Evolutionary conservation across 2,797 vertebrate species (phyloP).

Genomic region (Onychomys torridus): DNA sequence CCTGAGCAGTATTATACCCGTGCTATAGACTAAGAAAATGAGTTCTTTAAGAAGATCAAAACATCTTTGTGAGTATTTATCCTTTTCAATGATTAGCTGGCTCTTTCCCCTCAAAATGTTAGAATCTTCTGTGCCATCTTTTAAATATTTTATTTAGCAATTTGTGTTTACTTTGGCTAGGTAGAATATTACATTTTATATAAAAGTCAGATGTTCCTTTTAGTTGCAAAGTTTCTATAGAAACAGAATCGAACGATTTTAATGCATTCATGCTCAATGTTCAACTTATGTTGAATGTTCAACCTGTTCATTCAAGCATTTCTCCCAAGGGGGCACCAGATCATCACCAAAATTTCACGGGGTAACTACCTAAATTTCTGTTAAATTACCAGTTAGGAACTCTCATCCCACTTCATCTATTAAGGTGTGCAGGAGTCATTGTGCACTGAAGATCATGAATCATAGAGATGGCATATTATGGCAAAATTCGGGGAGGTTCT

Average conservation of each 20-base stretch:
- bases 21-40: background rate
- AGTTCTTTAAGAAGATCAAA: background rate
- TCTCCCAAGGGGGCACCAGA: conserved; percentile 87
- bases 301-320: conserved; percentile 62
- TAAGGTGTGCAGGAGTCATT: background rate
- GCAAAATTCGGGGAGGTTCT: background rate
- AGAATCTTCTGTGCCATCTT: background rate
- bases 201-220: background rate
- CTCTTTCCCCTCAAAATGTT: background rate
- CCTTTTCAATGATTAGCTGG: background rate
- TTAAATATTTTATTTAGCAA: background rate
- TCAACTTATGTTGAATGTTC: background rate
- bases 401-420: conserved; percentile 26
- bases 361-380: conserved; percentile 66
- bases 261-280: background rate
- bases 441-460: background rate
- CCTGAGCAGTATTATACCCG: background rate
- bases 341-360: conserved; percentile 15
- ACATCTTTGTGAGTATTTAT: background rate
- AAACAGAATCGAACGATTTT: conserved; percentile 18
- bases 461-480: background rate
- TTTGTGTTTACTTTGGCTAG: background rate
- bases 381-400: conserved; percentile 1
- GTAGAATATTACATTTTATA: background rate
- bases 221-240: background rate